Evolutionary conservation across 2,888 invertebrate genomes (phyloP).

Genomic region (Calliopum simillimum): DNA sequence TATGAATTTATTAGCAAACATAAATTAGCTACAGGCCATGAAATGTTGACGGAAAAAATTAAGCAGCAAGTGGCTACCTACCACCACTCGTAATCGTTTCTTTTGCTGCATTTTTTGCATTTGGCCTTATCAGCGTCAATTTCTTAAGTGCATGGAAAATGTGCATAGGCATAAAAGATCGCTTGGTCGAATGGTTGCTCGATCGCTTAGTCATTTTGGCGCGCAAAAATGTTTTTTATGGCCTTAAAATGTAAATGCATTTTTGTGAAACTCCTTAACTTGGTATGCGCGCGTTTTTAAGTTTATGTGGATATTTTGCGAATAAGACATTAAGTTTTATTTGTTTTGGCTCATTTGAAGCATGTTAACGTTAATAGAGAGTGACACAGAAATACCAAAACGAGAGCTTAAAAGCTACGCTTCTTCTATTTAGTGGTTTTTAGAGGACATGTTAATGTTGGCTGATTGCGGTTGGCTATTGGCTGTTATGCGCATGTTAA

Average conservation of each 20-base stretch:
- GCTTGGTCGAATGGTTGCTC: not conserved
- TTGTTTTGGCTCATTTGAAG: not conserved
- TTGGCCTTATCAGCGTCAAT: slow-evolving; percentile 21
- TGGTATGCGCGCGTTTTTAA: not conserved
- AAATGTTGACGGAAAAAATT: slow-evolving; percentile 34
- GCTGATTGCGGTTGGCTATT: not conserved
- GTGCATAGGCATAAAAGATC: not conserved
- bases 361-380: not conserved
- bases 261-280: too few species aligned
- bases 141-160: slow-evolving; percentile 11
- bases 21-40: slow-evolving; percentile 41
- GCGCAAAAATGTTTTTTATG: slow-evolving; percentile 28
- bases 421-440: not conserved
- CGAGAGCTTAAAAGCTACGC: not conserved
- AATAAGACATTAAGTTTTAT: slow-evolving; percentile 8
- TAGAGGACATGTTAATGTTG: not conserved
- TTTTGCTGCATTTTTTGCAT: too few species aligned
- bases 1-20: slow-evolving; percentile 38
- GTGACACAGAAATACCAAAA: not conserved
- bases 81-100: too few species aligned
- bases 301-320: slow-evolving; percentile 11
- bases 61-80: slow-evolving; percentile 1
- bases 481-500: not conserved
- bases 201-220: slow-evolving; percentile 10
- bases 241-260: slow-evolving; percentile 24